These are phyloP conservation scores for Porites australiensis DNA, from an alignment of 64 coral and sea anemone genomes.

Conservation along the genomic window DNA sequence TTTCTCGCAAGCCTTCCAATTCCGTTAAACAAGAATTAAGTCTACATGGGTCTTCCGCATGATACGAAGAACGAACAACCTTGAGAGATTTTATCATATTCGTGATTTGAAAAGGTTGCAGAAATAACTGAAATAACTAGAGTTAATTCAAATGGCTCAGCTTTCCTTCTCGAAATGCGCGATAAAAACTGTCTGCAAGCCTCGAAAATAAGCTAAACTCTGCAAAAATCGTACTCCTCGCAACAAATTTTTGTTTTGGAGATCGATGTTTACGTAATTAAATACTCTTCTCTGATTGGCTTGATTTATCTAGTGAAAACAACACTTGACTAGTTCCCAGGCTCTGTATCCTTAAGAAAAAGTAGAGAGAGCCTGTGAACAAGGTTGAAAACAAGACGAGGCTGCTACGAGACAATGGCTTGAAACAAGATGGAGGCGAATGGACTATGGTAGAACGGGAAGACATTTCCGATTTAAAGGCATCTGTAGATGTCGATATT, in stretches of 20 bases:
- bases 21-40: neutral
- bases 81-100: neutral
- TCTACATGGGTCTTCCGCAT: neutral
- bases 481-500: constrained; percentile 56
- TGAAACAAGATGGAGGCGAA: neutral
- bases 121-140: neutral
- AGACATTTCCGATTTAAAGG: constrained; percentile 4
- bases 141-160: neutral
- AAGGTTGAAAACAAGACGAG: neutral
- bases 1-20: neutral
- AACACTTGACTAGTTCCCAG: no score
- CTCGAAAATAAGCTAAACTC: neutral
- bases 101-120: neutral
- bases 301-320: neutral
- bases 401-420: neutral
- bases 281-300: constrained; percentile 4
- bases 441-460: constrained; percentile 10
- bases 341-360: no score
- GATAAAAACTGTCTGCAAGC: neutral
- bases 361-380: no score
- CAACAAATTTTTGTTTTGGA: constrained; percentile 18
- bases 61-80: neutral
- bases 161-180: neutral
- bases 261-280: neutral
- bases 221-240: neutral